Percentiles rank a stretch among this genome's conserved stretches.
Conservation (phyloP, 2,888 invertebrate genomes). For the Tetragonisca angustula region DNA sequence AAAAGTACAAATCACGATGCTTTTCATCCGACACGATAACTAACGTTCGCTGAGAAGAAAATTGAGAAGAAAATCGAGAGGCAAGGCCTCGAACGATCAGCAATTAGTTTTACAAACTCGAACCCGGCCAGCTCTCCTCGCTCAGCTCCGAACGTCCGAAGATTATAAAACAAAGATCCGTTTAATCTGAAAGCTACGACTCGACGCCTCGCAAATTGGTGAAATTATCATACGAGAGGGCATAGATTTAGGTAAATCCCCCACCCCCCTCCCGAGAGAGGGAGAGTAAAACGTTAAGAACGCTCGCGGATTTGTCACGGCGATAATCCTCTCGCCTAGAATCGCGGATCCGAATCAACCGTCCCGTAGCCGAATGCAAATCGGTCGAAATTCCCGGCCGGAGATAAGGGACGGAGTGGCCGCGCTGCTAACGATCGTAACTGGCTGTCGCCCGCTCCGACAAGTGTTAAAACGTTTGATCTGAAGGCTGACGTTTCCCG, state of each 20-base stretch:
- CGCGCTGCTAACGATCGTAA: conserved; percentile 58
- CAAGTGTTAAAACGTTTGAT: conserved; percentile 59
- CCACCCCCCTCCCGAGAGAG: no score
- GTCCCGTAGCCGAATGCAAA: conserved; percentile 58
- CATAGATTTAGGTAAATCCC: not conserved
- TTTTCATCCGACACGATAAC: no score
- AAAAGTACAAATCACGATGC: no score
- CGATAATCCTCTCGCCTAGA: conserved; percentile 45
- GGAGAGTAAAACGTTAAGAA: conserved; percentile 4
- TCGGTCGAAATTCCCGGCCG: conserved; percentile 48
- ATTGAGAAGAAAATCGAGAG: no score
- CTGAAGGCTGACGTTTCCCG: conserved; percentile 39
- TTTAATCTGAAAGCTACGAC: not conserved
- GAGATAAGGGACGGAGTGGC: conserved; percentile 52
- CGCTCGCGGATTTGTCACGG: conserved; percentile 55
- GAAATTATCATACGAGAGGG: not conserved
- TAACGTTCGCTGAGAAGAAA: no score
- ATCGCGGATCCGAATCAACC: conserved; percentile 61
- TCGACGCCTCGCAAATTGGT: not conserved
- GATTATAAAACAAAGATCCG: not conserved
- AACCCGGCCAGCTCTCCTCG: no score
- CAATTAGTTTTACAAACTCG: no score
- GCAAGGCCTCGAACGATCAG: no score
- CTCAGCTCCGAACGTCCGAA: not conserved
- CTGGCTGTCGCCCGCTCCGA: conserved; percentile 14